Base-by-base conservation (phyloP, 64 coral and sea anemone genomes). In the Exaiptasia diaphana region DNA sequence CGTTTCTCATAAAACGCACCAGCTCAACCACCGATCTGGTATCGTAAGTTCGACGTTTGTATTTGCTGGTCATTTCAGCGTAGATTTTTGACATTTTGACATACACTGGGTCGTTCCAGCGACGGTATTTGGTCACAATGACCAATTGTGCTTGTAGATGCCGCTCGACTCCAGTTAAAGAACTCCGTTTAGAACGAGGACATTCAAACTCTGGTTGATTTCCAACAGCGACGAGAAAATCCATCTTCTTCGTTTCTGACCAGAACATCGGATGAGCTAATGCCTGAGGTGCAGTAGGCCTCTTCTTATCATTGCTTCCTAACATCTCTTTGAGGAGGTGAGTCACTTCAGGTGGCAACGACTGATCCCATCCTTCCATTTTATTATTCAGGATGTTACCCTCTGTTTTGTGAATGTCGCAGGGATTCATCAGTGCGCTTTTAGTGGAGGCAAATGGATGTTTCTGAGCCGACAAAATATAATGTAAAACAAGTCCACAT, bases 401-500 rank as follows among this genome's bases (percentile, higher is more conserved):
- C 20, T 79, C 55, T 0, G 56, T 79, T 45, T 64, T 24, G 10
- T 32, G 24, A 40, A 27, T 30, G 20, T 15, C 36, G 3, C 8
- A 3, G 5, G 9, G 26, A 61, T 24, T 63, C 38, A 25, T 35
- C 52, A 41, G 52, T 43, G 3, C 8, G 20, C 31, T 1, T 23
- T 56, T 26, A 56, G 53, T 26, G 0, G 50, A 54, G 2, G 9
- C 8, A 63, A 79, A 79, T 7, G 76, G 76, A 36, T 79, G 76
- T 57, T 79, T 79, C 56, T 44, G 25, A 6, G 20, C 41, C 39
- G 76, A 15, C 9, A 63, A 20, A 23, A 79, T 41, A 13, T 64
- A 79, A 14, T 79, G 76, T 18, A 79, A 45, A 44, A 64, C n/a
- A 1, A 79, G 24, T 41, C 76, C 76, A 15, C 76, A 79, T 37